Evolutionary conservation across 2,797 vertebrate genomes (phyloP).

Genomic region (Anas flavirostris): DNA sequence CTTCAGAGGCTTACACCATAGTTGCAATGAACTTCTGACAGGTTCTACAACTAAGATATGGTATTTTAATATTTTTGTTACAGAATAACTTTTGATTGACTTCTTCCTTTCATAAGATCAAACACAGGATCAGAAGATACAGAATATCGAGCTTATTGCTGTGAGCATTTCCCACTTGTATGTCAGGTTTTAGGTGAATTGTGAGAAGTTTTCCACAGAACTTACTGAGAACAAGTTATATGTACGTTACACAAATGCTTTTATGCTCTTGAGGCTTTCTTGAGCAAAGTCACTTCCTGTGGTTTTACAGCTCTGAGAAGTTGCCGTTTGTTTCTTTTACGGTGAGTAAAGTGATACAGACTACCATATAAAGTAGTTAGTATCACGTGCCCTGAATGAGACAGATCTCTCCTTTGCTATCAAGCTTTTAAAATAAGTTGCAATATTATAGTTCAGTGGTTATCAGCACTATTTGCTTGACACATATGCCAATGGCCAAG

Average conservation of each 20-base stretch:
- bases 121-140: not conserved
- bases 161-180: not conserved
- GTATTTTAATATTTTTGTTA: not conserved
- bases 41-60: not conserved
- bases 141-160: not conserved
- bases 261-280: not conserved
- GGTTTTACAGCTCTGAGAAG: not conserved
- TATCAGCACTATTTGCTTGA: not conserved
- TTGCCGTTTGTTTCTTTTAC: not conserved
- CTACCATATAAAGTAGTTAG: not conserved
- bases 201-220: not conserved
- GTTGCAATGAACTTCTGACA: not conserved
- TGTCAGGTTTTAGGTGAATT: not conserved
- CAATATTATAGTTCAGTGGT: not conserved
- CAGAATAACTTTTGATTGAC: not conserved
- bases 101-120: not conserved
- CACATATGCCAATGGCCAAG: rapidly evolving
- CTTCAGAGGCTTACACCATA: not conserved
- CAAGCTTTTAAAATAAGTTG: not conserved
- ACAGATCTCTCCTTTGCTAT: not conserved
- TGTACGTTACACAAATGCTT: not conserved
- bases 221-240: not conserved
- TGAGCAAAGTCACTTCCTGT: not conserved
- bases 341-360: rapidly evolving
- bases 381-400: not conserved